Conservation (phyloP, 2,113 vertebrate genomes). For the Probosciger aterrimus region DNA sequence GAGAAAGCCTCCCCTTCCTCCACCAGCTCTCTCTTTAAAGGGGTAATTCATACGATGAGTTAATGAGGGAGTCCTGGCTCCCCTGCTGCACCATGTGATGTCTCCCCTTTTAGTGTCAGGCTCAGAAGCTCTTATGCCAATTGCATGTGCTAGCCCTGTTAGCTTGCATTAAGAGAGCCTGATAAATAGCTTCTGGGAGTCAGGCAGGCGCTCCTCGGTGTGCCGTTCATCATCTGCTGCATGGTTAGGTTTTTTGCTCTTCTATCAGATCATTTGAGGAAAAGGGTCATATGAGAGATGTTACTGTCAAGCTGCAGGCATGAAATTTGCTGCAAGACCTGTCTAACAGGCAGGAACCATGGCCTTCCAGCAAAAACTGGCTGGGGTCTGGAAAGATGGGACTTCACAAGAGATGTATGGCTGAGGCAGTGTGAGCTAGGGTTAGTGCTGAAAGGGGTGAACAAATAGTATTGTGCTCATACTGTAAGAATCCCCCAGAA, state of each 20-base stretch:
- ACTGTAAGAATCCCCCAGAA: not conserved
- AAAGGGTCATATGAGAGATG: not conserved
- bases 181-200: slow-evolving; percentile 41
- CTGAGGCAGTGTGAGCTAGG: not conserved
- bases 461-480: not conserved
- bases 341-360: not conserved
- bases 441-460: not conserved
- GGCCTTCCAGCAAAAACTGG: not conserved
- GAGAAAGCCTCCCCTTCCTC: slow-evolving; percentile 12
- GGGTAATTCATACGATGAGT: slow-evolving; percentile 22
- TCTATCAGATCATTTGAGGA: not conserved
- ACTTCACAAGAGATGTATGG: not conserved
- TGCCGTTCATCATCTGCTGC: slow-evolving; percentile 23
- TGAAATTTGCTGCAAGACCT: not conserved
- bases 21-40: not conserved
- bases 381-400: not conserved
- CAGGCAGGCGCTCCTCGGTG: not conserved
- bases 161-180: slow-evolving; percentile 37
- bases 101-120: slow-evolving; percentile 12
- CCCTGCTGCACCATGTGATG: not conserved
- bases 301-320: not conserved
- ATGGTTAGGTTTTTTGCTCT: slow-evolving; percentile 18
- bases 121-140: slow-evolving; percentile 18
- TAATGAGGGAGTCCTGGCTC: slow-evolving; percentile 28
- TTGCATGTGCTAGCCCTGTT: slow-evolving; percentile 48